Evolutionary conservation across 2,113 vertebrate genomes (phyloP).

Genomic region (Callionymus lyra): DNA sequence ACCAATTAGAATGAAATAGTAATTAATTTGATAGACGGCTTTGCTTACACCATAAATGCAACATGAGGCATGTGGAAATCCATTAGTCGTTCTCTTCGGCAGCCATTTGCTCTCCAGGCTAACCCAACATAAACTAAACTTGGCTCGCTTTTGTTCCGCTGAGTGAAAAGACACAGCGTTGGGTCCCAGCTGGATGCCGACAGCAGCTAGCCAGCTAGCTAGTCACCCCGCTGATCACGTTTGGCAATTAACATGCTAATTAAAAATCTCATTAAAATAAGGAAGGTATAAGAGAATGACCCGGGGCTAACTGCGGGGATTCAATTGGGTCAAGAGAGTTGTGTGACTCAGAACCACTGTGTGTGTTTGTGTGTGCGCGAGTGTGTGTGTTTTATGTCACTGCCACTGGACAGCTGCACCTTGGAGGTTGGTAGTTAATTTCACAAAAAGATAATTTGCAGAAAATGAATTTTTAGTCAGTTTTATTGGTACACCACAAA

Average conservation of each 20-base stretch:
- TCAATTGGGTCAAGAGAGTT: constrained; percentile 66
- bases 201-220: constrained; percentile 55
- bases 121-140: constrained; percentile 20
- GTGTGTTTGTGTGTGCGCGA: constrained; percentile 16
- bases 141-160: constrained; percentile 26
- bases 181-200: constrained; percentile 51
- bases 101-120: constrained; percentile 34
- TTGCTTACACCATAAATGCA: constrained; percentile 11
- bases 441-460: not conserved
- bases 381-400: too few relatives aligned
- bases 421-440: constrained; percentile 18
- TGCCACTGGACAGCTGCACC: constrained; percentile 8
- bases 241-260: constrained; percentile 75
- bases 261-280: constrained; percentile 77
- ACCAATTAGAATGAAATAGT: constrained; percentile 14
- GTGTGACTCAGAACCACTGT: constrained; percentile 12
- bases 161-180: constrained; percentile 41
- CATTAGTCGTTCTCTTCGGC: constrained; percentile 5
- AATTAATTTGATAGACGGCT: constrained; percentile 22
- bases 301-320: constrained; percentile 57
- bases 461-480: too few relatives aligned
- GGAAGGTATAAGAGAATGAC: constrained; percentile 59
- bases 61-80: constrained; percentile 12
- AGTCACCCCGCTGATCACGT: constrained; percentile 58
- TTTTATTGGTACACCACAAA: too few relatives aligned